Percentiles rank a stretch among this genome's conserved stretches.
These are phyloP conservation scores for Urechis unicinctus DNA, from an alignment of 2,888 invertebrate species.

Conservation along the genomic window DNA sequence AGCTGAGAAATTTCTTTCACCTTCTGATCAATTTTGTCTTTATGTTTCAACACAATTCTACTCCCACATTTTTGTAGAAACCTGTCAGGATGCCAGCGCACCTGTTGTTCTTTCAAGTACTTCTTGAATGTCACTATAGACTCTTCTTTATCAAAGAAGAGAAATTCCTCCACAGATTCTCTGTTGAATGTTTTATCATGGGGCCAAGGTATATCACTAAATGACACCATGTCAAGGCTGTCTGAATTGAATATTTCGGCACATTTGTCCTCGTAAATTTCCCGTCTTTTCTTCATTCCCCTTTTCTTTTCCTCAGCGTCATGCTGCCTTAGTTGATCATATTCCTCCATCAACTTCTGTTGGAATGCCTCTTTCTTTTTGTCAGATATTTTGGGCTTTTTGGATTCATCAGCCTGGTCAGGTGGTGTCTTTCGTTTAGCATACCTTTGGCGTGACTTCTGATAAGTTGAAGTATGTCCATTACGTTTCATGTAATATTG, in stretches of 20 bases:
- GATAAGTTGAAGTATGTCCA: constrained; percentile 5
- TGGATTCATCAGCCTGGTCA: constrained; percentile 1
- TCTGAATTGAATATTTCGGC: constrained; percentile 1
- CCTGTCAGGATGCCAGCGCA: constrained; percentile 46
- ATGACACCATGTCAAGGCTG: constrained; percentile 15
- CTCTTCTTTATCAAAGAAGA: constrained; percentile 29
- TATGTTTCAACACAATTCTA: constrained; percentile 24
- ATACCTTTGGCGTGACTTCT: constrained; percentile 15
- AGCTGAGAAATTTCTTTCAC: constrained; percentile 41
- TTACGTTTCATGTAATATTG: constrained; percentile 22
- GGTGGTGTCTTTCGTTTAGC: constrained; percentile 16
- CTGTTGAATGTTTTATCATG: constrained; percentile 8
- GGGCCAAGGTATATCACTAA: constrained; percentile 39
- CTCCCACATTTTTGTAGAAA: constrained; percentile 38
- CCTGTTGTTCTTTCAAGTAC: constrained; percentile 33
- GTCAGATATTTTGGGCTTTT: constrained; percentile 10
- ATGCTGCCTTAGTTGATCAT: not conserved
- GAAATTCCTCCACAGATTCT: constrained; percentile 22
- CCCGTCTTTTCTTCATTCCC: not conserved
- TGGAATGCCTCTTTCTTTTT: constrained; percentile 7
- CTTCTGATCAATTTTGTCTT: constrained; percentile 26
- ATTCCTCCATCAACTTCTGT: constrained; percentile 5
- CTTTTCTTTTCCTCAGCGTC: not conserved
- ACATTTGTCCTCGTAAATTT: constrained; percentile 6
- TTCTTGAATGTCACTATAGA: constrained; percentile 23